Evolutionary conservation across 2,113 vertebrate species (phyloP), one percentile per base, ranked within the genome.

Genomic region (Mastomys natalensis): DNA sequence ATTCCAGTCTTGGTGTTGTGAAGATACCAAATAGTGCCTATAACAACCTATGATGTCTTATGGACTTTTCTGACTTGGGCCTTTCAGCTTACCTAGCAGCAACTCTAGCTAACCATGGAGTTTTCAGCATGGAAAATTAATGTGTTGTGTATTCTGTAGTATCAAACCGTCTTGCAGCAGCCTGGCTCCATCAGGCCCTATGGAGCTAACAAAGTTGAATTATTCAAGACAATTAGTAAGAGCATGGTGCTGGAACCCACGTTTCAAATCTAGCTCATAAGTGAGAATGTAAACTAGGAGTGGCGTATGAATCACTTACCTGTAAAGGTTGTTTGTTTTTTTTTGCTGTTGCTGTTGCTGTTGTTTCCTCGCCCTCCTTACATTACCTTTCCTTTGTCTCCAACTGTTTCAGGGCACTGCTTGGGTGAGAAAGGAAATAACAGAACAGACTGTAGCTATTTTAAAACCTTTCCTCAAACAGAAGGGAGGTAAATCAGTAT

Each of bases 201-300:
- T 97, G 98, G 97, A 98, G 95, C 97, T 96, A 97, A 98, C 98
- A 98, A 98, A 98, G 94, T 95, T 98, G 97, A 98, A 98, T 98
- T 98, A 98, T 98, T 98, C 97, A 98, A 97, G 77, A 98, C 97
- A 98, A 98, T 98, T 98, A 98, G 97, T 97, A 97, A 72, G 81
- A 98, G 97, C 95, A 92, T 95, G 97, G 96, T 95, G 2, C 84
- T 95, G 95, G 96, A 98, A 98, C 97, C 97, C 97, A 95, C 72
- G 94, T 98, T 98, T 98, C 97, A 97, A 82, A 96, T 97, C 26
- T 0, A 95, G 97, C 96, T 97, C 97, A 98, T 97, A 95, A 82
- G 66, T 98, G 97, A 97, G 93, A 97, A 97, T 97, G 97, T 98
- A 97, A 98, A 91, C 94, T 97, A 95, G 98, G 95, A 93, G 60